These are phyloP conservation scores for Ochlodes sylvanus DNA, from an alignment of 2,888 invertebrate genomes.

Conservation along the genomic window DNA sequence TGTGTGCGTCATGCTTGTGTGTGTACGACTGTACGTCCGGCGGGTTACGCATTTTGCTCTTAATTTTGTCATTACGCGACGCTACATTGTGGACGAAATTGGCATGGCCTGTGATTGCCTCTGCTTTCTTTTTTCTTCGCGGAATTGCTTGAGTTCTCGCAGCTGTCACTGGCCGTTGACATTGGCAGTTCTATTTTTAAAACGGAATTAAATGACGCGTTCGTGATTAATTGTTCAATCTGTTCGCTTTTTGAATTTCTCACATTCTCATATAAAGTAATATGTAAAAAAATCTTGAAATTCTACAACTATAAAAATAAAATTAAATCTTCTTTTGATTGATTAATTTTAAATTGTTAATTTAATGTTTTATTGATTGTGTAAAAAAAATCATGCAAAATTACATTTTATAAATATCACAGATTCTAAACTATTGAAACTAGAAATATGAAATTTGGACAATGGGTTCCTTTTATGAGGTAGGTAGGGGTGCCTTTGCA, in stretches of 20 bases:
- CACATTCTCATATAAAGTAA: too few relatives aligned
- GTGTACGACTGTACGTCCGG: slow-evolving; percentile 41
- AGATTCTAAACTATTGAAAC: too few relatives aligned
- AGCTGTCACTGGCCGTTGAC: slow-evolving; percentile 32
- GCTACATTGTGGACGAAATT: slow-evolving; percentile 61
- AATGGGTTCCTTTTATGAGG: too few relatives aligned
- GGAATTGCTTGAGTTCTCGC: slow-evolving; percentile 23
- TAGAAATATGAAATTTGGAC: too few relatives aligned
- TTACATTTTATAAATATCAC: too few relatives aligned
- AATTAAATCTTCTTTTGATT: too few relatives aligned
- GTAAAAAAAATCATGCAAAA: too few relatives aligned
- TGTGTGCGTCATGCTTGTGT: slow-evolving; percentile 42
- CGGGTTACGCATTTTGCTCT: slow-evolving; percentile 60
- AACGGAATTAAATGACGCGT: slow-evolving; percentile 15
- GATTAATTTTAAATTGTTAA: too few relatives aligned
- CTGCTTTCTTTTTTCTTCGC: slow-evolving; percentile 44
- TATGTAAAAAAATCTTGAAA: too few relatives aligned
- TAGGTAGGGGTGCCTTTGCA: too few relatives aligned
- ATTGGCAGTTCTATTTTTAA: slow-evolving; percentile 27
- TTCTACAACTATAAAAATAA: too few relatives aligned
- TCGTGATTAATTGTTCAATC: slow-evolving; percentile 5
- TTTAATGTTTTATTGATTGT: too few relatives aligned
- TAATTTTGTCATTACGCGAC: slow-evolving; percentile 70
- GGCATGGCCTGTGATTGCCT: slow-evolving; percentile 52
- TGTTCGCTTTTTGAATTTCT: neutral